A percentile compares a stretch with the other conserved stretches of the same genome.
These are phyloP conservation scores for Parnassius glacialis DNA, from an alignment of 2,888 invertebrate species.

Conservation along the genomic window DNA sequence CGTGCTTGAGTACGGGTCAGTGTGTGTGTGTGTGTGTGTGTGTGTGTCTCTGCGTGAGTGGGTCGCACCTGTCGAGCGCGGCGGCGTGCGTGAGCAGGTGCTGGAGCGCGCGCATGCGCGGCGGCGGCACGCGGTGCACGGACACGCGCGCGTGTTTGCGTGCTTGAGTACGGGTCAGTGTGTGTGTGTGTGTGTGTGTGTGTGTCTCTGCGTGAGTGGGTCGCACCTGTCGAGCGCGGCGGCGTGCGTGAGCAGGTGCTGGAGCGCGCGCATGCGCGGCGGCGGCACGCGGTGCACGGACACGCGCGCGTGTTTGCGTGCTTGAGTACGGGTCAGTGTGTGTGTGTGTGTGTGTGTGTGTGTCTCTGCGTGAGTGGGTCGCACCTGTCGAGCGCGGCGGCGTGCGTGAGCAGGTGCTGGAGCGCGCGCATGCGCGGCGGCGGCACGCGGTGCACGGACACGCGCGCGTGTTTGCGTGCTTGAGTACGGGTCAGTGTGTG, in stretches of 20 bases:
- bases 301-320: constrained; percentile 44
- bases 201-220: not conserved
- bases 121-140: too few relatives aligned
- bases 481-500: constrained; percentile 44
- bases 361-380: constrained; percentile 8
- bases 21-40: too few relatives aligned
- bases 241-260: constrained; percentile 31
- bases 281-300: constrained; percentile 55
- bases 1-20: constrained; percentile 51
- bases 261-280: constrained; percentile 39
- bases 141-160: too few relatives aligned
- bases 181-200: too few relatives aligned
- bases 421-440: constrained; percentile 83
- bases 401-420: constrained; percentile 56
- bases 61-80: too few relatives aligned
- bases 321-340: too few relatives aligned
- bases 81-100: too few relatives aligned
- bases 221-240: constrained; percentile 49
- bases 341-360: too few relatives aligned
- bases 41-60: too few relatives aligned
- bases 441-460: constrained; percentile 81
- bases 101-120: too few relatives aligned
- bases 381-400: constrained; percentile 40
- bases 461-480: constrained; percentile 43
- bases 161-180: constrained; percentile 29